Percentiles rank a stretch among this genome's conserved stretches.
Conservation (phyloP, 1,140 invertebrate genomes). For the Pygmarrhopalites habei region DNA sequence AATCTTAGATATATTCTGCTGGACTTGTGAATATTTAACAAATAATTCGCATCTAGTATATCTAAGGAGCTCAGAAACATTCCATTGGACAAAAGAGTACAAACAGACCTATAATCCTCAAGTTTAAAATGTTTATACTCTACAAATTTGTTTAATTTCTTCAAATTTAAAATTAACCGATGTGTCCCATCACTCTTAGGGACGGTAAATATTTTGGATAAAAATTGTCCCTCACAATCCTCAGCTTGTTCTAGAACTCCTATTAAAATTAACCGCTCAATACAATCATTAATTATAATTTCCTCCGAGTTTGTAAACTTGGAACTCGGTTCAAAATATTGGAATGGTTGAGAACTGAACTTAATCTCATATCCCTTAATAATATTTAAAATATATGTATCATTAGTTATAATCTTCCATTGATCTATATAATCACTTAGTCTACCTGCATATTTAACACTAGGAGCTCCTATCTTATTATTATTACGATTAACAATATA, state of each 20-base stretch:
- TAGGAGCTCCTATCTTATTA: not conserved
- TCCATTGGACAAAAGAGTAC: not conserved
- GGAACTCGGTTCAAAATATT: not conserved
- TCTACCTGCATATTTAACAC: not conserved
- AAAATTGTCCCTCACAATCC: not conserved
- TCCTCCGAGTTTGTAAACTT: no score
- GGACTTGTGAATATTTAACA: not conserved
- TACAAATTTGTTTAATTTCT: conserved; percentile 24
- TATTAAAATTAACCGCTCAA: not conserved
- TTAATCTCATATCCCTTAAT: not conserved
- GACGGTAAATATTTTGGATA: conserved; percentile 14
- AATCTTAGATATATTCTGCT: conserved; percentile 22
- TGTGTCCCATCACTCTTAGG: conserved; percentile 11
- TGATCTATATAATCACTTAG: not conserved
- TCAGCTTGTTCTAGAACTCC: not conserved
- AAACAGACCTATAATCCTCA: not conserved
- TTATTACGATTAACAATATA: no score
- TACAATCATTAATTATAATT: not conserved
- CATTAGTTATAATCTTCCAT: not conserved
- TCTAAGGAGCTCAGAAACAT: conserved; percentile 19
- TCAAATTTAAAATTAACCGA: conserved; percentile 24
- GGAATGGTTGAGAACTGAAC: not conserved
- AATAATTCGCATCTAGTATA: conserved; percentile 23
- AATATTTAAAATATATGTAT: not conserved
- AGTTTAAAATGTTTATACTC: conserved; percentile 22